Evolutionary conservation across 1,140 invertebrate species (phyloP), one percentile per base, ranked within the genome.

Genomic region (Maniola jurtina): DNA sequence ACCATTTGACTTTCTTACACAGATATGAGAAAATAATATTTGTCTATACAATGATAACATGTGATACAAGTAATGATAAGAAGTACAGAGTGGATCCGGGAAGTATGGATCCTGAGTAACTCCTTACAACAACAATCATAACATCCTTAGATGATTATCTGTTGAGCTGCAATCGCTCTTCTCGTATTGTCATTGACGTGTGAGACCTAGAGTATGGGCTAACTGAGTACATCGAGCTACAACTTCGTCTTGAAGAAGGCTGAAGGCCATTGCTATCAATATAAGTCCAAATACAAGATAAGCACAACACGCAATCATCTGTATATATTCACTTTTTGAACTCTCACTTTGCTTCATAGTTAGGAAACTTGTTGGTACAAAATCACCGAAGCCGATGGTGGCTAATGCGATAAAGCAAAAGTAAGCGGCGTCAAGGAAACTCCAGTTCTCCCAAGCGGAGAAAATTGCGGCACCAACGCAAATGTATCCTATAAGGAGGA

Each of bases 191-290:
- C 91, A 92, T 91, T 91, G 89, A 38, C 80, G 76, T 6, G 86
- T 86, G 5, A 92, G 69, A 1, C 94, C 94, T 60, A 94, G 78
- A 65, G 90, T 93, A 68, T 92, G 92, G 1, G 94, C 95, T 72
- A 95, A 86, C 58, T 94, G 92, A 78, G 93, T 93, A 90, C 95
- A 96, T 76, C 95, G 94, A 68, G 93, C 90, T 45, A 96, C 93
- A 0, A 98, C 94, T 85, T 98, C 96, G 68, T 98, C 96, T 87
- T 98, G 97, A 65, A 98, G 94, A 36, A 98, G 92, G 84, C 96
- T 97, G 80, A 98, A 98, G 60, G 96, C 96, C 96, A 98, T 98
- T 1, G 97, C 97, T 72, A 98, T 95, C 36, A 98, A 89, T 11
- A 97, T 95, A 35, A 98, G 92, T 25, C 97, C 97, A 70, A 98